Evolutionary conservation across 2,888 invertebrate genomes (phyloP), one percentile per base, ranked within the genome.

Genomic region (Bimastos eiseni): DNA sequence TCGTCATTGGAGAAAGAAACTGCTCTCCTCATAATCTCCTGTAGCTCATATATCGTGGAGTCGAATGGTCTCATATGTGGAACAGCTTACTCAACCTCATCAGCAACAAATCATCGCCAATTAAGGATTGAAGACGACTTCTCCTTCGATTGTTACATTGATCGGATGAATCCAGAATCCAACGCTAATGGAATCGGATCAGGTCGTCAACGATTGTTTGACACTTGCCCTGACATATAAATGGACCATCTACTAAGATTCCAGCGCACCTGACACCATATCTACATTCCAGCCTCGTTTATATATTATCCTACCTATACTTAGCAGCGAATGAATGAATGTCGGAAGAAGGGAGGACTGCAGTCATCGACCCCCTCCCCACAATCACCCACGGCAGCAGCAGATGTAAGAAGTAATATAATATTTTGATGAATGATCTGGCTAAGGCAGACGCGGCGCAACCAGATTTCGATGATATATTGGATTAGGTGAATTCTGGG

Each of bases 381-480:
- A n/a, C n/a, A n/a, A n/a, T n/a, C 49, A 49, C 4, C 70, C 2
- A 13, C 55, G 1, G 24, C 30, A 55, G 30, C 55, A 30, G 11
- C 24, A 3, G 55, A 4, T n/a, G 70, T 8, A 30, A 70, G 30
- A n/a, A n/a, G 70, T 70, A 70, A 70, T 70, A 70, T n/a, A 70
- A 70, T 70, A 70, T 70, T 44, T 17, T 70, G 70, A 70, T 70
- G n/a, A 70, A 70, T 70, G 70, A n/a, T n/a, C 70, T 70, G 70
- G 70, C 8, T 8, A 15, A n/a, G n/a, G 24, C n/a, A 70, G 8
- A 70, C 30, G 70, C 70, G 19, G 70, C 11, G 11, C 70, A 70
- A n/a, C 70, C 70, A 70, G n/a, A 70, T 70, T 70, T 30, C 70
- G n/a, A 70, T 70, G 70, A 88, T 70, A 70, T 70, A 70, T 70